Conservation (phyloP, 2,797 vertebrate genomes). For the Leuciscus waleckii region DNA sequence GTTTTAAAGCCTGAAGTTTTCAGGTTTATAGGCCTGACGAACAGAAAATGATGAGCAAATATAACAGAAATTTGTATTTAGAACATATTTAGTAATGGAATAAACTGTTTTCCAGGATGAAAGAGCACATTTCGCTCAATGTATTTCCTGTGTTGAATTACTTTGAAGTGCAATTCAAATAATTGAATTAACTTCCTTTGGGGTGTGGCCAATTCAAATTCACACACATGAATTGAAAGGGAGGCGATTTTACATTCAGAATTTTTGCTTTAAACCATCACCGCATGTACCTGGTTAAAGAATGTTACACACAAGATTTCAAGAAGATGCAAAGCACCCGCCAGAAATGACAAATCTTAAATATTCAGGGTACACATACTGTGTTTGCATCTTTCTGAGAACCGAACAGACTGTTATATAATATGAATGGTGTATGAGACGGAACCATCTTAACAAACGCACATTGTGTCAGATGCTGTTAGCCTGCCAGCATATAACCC, state of each 20-base stretch:
- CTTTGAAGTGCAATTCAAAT: neutral
- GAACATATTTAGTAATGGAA: too few species aligned
- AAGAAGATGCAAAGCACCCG: neutral
- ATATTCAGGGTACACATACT: neutral
- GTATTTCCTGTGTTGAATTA: neutral
- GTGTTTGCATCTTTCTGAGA: slow-evolving; percentile 37
- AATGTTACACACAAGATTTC: neutral
- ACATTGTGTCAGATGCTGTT: slow-evolving; percentile 58
- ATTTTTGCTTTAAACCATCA: neutral
- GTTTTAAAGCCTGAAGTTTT: neutral
- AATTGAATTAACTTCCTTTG: neutral
- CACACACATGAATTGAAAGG: neutral
- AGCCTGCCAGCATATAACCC: slow-evolving; percentile 51
- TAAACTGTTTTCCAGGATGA: too few species aligned
- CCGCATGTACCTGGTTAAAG: neutral
- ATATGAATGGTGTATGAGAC: slow-evolving; percentile 52
- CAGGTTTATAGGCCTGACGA: neutral
- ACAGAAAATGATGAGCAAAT: neutral
- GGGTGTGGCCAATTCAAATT: neutral
- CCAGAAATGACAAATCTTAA: neutral
- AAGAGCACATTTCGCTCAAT: neutral
- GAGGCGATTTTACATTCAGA: neutral
- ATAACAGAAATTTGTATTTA: neutral
- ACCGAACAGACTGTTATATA: slow-evolving; percentile 61
- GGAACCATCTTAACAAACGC: slow-evolving; percentile 57